Percentiles rank a stretch among this genome's conserved stretches.
Conservation (phyloP, 2,888 invertebrate genomes). For the Drosophila paramelanica region DNA sequence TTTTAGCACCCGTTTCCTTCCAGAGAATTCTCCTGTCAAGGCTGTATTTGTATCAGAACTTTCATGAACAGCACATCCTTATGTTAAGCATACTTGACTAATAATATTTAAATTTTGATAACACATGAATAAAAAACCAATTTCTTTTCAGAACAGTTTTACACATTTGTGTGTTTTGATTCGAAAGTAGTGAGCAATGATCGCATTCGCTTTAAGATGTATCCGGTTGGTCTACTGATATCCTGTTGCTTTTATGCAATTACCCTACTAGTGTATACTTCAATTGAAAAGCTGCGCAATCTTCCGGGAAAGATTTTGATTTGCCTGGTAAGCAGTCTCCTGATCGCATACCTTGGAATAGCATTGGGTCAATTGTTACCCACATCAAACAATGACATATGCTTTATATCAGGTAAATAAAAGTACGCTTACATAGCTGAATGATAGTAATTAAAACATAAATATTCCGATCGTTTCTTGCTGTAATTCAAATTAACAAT, state of each 20-base stretch:
- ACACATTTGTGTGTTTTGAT: constrained; percentile 83
- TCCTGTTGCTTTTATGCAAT: constrained; percentile 89
- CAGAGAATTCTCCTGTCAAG: too few relatives aligned
- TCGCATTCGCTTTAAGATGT: constrained; percentile 80
- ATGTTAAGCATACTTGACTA: neutral
- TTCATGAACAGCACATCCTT: neutral
- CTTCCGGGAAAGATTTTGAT: constrained; percentile 91
- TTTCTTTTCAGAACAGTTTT: constrained; percentile 77
- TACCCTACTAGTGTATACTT: constrained; percentile 89
- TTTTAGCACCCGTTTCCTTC: too few relatives aligned
- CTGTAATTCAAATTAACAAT: too few relatives aligned
- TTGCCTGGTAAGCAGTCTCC: constrained; percentile 89
- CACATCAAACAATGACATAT: constrained; percentile 83
- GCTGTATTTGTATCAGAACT: neutral
- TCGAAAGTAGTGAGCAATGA: constrained; percentile 80
- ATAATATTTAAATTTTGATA: neutral
- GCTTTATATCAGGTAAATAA: constrained; percentile 86
- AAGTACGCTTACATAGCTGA: too few relatives aligned
- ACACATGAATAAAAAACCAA: neutral
- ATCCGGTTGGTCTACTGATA: constrained; percentile 85
- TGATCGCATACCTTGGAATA: constrained; percentile 88
- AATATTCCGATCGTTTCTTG: too few relatives aligned
- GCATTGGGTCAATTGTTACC: constrained; percentile 86
- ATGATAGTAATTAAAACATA: neutral
- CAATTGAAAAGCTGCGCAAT: constrained; percentile 89